Evolutionary conservation across 2,888 invertebrate species (phyloP), one percentile per base, ranked within the genome.

Genomic region (Lampropteryx suffumata): DNA sequence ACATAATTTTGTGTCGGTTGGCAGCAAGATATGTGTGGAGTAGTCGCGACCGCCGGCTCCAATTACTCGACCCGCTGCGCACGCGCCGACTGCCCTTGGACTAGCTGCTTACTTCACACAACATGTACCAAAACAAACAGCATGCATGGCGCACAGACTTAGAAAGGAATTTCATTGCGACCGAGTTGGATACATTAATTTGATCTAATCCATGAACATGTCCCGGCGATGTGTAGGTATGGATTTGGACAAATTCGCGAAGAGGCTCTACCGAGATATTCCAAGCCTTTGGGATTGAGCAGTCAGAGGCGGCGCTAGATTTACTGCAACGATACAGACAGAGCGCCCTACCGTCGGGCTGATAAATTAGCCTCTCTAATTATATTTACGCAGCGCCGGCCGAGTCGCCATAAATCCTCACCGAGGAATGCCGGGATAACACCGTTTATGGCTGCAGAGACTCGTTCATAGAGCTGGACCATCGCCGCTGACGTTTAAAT

Each of bases 311-410:
- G 67, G 68, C 65, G 64, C 57, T 68, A 87, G 87, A 88, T 88
- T 87, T 84, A 89, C 82, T 65, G 77, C 79, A 66, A 73, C 77
- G 85, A 87, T 85, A 82, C 76, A 73, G 73, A 82, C 76, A 73
- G 73, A 70, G 82, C 79, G 84, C 85, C 84, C 87, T 85, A 87
- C 87, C 86, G 82, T 79, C 76, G 81, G 67, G 66, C 84, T 87
- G 87, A 89, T 86, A 87, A 86, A 89, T 42, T 88, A 80, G 84
- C 82, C 80, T 73, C 83, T 87, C 83, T 89, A 88, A 89, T 89
- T 89, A 89, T 89, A 89, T 88, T 89, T 88, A 90, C 88, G 84
- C 84, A 80, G 85, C 81, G 83, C 80, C 84, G 76, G 75, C 69
- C 80, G 83, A 76, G 80, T 74, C 73, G 75, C 81, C 73, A 86